Evolutionary conservation across 2,888 invertebrate species (phyloP), one percentile per base, ranked within the genome.

Genomic region (Steinernema hermaphroditum): DNA sequence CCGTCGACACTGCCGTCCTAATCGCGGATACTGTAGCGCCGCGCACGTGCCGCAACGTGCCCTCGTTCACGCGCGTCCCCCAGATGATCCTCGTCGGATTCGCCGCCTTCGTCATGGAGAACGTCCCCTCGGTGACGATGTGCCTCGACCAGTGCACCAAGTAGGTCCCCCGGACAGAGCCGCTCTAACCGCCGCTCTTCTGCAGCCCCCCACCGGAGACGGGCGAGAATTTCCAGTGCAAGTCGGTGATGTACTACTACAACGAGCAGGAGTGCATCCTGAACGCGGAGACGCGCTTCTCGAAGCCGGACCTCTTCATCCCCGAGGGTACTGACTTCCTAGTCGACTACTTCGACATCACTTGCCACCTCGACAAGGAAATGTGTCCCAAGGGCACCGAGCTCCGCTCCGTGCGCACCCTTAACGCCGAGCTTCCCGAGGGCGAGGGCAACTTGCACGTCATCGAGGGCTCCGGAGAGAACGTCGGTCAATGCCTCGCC

Each of bases 181-280:
- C 22, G 43, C 69, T 50, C 22, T 22, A 50, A n/a, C n/a, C n/a
- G n/a, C 27, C n/a, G 16, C 22, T 22, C n/a, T 19, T 24, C 72
- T 82, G 70, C 69, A 83, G 82, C 75, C 86, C 86, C 62, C 86
- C 86, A 32, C 84, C 86, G 69, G 86, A 86, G 80, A 84, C 85
- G 46, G 86, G 85, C 49, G 82, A 83, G 24, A 81, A 80, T 72
- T 85, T 85, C 76, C 80, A 80, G 43, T 86, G 86, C 81, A 85
- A 84, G 75, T 86, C 86, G n/a, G 86, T 82, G 57, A 86, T 86
- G 86, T 86, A 86, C 79, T 86, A 86, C 79, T 86, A 86, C 82
- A 86, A 85, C 74, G 85, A 86, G 72, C 80, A 83, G 72, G 86
- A 86, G 75, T 86, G 86, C 77, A 86, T 86, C 74, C 76, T 86